Evolutionary conservation across 2,797 vertebrate species (phyloP), one percentile per base, ranked within the genome.

Genomic region (Coregonus ussuriensis): DNA sequence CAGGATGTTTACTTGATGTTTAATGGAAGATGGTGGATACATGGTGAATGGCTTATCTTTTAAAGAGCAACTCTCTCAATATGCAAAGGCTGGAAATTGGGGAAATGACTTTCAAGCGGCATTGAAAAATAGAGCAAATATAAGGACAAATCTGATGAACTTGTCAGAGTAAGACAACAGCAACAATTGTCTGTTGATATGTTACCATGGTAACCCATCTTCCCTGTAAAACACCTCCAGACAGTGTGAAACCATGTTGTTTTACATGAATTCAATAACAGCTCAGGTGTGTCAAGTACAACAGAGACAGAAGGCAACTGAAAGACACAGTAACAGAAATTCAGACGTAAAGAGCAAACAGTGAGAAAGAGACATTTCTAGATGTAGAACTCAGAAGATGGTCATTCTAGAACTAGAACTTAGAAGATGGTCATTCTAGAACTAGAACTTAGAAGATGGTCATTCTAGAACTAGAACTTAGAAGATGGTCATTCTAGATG

Each of bases 131-230:
- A 47, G 21, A 6, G 71, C 25, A 31, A 25, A 33, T 29, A 72
- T 29, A 25, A 16, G 29, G 15, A 31, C 33, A 52, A 53, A 13
- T 25, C 56, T 37, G 3, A 74, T 4, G 14, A 35, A 33, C 15
- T n/a, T 29, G 21, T 47, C 47, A 71, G 6, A 66, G 59, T 2
- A 51, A 75, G 33, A 4, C 14, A 66, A 67, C 67, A 54, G 16
- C 7, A 54, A 37, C 51, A 56, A 16, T 18, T 35, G 67, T 41
- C 31, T 9, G 67, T 35, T 69, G 29, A 25, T 31, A 35, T 69
- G 31, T 35, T 41, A 69, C 29, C 33, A 29, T 9, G 13, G 18
- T n/a, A 66, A n/a, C 77, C 59, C 18, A 72, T 79, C 33, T 41
- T 29, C 7, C 54, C 33, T 62, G 67, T 33, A 37, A 73, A 18